Evolutionary conservation across 2,888 invertebrate genomes (phyloP), one percentile per base, ranked within the genome.

Genomic region (Andrena chrysosceles): DNA sequence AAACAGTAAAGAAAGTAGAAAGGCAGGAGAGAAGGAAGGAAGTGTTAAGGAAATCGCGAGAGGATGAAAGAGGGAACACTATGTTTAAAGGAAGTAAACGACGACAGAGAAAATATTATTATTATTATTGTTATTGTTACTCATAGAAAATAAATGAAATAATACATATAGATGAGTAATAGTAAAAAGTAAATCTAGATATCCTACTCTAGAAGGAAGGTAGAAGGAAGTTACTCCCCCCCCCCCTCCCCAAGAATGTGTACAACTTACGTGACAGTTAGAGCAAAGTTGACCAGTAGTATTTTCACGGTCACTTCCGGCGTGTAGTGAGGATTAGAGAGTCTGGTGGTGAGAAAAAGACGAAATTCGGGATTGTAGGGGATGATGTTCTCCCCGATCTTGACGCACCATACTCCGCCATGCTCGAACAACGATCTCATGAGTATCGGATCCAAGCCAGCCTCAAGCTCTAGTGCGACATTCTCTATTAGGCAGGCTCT

Each of bases 221-320:
- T 13, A 0, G n/a, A 10, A 23, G 2, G 23, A 54, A 54, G 10
- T 54, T 23, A 1, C 6, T 54, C 1, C 23, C 8, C n/a, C n/a
- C n/a, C n/a, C n/a, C n/a, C n/a, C n/a, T n/a, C n/a, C n/a, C 16
- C 6, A 10, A 31, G 13, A 10, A 23, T 8, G 3, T 33, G 23
- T 6, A 3, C 0, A 7, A 42, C 73, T 85, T 88, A 97, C 97
- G 95, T 97, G 88, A 96, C 96, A 10, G 97, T 97, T 4, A 98
- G 95, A n/a, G 98, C 97, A 90, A 98, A 98, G 94, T 98, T 98
- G 16, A 98, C 97, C 62, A 98, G 94, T 66, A 97, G 96, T 49
- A 97, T 96, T 93, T 98, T 99, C 86, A 97, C 97, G 0, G 97
- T 97, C 0, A 97, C 96, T 94, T 99, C 98, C 0, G 98, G 98